phyloP scores from a whole-genome alignment of 2,113 vertebrate species.

The Todiramphus chloris region DNA sequence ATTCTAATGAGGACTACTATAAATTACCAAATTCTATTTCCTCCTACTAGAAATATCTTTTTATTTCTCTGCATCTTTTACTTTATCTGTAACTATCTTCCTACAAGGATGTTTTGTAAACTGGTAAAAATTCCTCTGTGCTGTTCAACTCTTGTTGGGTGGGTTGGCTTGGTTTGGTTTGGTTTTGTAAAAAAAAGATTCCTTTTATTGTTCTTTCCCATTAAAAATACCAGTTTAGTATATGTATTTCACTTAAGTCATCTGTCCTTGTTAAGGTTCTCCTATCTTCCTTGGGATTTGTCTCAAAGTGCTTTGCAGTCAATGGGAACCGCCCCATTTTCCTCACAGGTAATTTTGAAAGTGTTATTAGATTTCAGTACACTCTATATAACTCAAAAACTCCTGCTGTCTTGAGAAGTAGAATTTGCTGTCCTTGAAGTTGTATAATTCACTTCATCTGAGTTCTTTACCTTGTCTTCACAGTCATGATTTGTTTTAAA shows the following conservation, averaged over 20 bases:
- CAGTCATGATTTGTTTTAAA: neutral
- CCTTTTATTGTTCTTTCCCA: neutral
- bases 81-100: neutral
- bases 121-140: neutral
- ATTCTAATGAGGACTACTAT: neutral
- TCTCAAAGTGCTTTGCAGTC: neutral
- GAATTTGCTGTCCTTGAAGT: neutral
- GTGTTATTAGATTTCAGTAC: neutral
- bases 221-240: neutral
- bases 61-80: neutral
- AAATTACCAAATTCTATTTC: neutral
- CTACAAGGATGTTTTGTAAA: neutral
- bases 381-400: neutral
- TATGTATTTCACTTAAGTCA: neutral
- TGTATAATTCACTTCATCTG: neutral
- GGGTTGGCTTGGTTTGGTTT: neutral
- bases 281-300: neutral
- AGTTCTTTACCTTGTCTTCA: neutral
- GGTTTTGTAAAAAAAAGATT: neutral
- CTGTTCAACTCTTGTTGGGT: rapidly evolving
- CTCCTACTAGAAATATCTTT: neutral
- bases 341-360: neutral
- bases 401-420: neutral
- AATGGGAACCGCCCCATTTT: neutral
- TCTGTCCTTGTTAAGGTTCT: neutral